These are phyloP conservation scores for Tenthredo scrophulariae DNA, from an alignment of 2,888 invertebrate species.

Conservation along the genomic window DNA sequence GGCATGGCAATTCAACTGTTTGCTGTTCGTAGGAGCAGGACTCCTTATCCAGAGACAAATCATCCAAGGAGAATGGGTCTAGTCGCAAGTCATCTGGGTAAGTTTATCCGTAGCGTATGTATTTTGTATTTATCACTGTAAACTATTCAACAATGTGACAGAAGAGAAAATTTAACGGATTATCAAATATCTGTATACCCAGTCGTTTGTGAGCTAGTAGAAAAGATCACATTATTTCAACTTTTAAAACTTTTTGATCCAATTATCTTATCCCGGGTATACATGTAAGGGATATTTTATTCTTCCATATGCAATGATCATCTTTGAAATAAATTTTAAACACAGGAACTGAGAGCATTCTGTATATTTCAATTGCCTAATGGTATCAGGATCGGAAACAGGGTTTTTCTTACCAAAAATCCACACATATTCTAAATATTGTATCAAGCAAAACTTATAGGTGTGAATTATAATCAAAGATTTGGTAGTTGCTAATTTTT, in stretches of 20 bases:
- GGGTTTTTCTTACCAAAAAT: no score
- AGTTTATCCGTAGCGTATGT: constrained; percentile 67
- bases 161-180: constrained; percentile 26
- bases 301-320: background rate
- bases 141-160: constrained; percentile 44
- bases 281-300: background rate
- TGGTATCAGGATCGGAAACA: no score
- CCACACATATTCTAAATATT: no score
- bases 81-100: constrained; percentile 80
- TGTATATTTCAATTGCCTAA: background rate
- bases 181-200: constrained; percentile 25
- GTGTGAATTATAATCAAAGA: no score
- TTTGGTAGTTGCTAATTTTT: no score
- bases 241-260: constrained; percentile 14
- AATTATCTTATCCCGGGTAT: background rate
- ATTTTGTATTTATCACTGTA: background rate
- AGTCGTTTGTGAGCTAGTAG: background rate
- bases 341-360: background rate
- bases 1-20: constrained; percentile 77
- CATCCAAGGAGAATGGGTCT: constrained; percentile 83
- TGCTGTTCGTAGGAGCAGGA: constrained; percentile 78
- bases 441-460: no score
- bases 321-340: background rate
- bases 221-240: background rate
- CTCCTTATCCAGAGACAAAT: constrained; percentile 75